These are phyloP conservation scores for Smutsia gigantea DNA, from an alignment of 2,797 vertebrate genomes.

Conservation along the genomic window DNA sequence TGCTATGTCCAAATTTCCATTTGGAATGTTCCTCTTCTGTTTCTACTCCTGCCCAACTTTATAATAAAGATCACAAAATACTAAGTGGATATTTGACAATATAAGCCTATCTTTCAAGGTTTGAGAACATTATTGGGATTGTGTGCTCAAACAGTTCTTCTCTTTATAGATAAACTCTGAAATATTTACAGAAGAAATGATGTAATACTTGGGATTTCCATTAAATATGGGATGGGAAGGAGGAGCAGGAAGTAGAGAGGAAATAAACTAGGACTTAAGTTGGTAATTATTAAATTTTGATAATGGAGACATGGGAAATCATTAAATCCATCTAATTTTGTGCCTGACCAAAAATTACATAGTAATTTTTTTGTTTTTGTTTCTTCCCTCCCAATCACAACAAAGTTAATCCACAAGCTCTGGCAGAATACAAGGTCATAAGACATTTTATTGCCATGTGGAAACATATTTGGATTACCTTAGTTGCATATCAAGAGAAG, in stretches of 20 bases:
- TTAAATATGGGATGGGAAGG: background rate
- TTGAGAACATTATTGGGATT: background rate
- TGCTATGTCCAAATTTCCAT: background rate
- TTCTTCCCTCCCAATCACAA: background rate
- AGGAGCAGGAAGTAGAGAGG: background rate
- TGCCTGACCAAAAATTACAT: background rate
- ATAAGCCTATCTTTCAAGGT: background rate
- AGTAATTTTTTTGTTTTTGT: background rate
- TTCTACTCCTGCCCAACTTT: background rate
- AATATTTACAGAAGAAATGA: constrained; percentile 27
- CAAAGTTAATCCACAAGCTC: background rate
- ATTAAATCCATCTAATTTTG: background rate
- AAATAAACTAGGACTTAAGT: background rate
- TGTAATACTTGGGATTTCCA: background rate
- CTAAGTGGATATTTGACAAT: background rate
- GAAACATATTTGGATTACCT: background rate
- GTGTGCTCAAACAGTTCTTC: background rate
- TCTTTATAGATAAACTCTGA: background rate
- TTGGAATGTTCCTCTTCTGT: constrained; percentile 5
- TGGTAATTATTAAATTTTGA: background rate
- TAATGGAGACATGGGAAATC: background rate
- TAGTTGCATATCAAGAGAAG: background rate
- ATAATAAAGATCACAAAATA: background rate
- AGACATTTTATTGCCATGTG: background rate
- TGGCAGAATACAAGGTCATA: background rate